Base-by-base conservation (phyloP, 2,888 invertebrate species). In the Aphidius colemani region DNA sequence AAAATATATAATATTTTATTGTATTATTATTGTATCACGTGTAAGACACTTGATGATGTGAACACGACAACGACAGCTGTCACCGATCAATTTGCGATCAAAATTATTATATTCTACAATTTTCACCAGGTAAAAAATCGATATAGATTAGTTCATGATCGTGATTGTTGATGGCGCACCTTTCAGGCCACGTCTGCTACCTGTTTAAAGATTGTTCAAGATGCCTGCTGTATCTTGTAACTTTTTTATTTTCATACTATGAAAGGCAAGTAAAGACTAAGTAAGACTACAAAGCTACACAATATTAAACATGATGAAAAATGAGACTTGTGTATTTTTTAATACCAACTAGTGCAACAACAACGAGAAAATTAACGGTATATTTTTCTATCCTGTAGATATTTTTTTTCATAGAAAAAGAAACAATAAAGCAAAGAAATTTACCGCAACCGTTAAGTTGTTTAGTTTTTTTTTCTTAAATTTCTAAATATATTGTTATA, bases 151-250 rank as follows among this genome's bases (percentile, higher is more conserved):
- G 67, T 72, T 71, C 71, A 13, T 68, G 69, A 64, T 68, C 66
- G 65, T 51, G 66, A 64, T 64, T 67, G 61, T 63, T 61, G 67
- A 71, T 69, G 75, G 71, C 73, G 75, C 67, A 55, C 60, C 68
- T 7, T 44, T 44, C 39, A 53, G n/a, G 7, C n/a, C 49, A 49
- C 40, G 41, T 46, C 13, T 18, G 13, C 13, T 18, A 57, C 57
- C 65, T 53, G 61, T n/a, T n/a, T n/a, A n/a, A n/a, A n/a, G n/a
- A n/a, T n/a, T n/a, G n/a, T 44, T 53, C 39, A 50, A 58, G 65
- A 63, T 62, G 48, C 51, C 50, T 46, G 53, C 30, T 70, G 69
- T 67, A 74, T 71, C 68, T 64, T 58, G 65, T 62, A 56, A 59
- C 55, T 66, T 62, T 63, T 67, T 58, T 53, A 39, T 48, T 55